Percentiles rank a stretch among this genome's conserved stretches.
phyloP scores from a whole-genome alignment of 2,113 vertebrate genomes.

The Thomomys bottae region DNA sequence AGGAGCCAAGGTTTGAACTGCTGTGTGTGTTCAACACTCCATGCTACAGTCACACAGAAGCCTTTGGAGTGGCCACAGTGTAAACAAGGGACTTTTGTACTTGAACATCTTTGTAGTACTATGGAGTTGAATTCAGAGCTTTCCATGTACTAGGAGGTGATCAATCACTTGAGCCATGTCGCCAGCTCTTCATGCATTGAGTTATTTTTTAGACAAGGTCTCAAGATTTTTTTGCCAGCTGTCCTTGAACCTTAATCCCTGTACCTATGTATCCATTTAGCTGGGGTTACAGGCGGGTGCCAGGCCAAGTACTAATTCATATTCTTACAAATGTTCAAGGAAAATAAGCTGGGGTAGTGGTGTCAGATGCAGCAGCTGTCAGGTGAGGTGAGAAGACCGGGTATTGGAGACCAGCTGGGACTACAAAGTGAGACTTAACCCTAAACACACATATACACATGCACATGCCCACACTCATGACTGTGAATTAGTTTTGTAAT shows the following conservation, averaged over 20 bases:
- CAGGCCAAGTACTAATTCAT: not conserved
- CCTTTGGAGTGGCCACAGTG: not conserved
- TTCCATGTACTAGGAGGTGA: not conserved
- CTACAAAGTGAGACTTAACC: too few relatives aligned
- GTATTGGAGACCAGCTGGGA: too few relatives aligned
- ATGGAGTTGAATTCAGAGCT: too few relatives aligned
- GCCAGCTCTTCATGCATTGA: too few relatives aligned
- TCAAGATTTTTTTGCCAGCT: not conserved
- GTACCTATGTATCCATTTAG: not conserved
- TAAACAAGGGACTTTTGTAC: not conserved
- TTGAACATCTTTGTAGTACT: not conserved
- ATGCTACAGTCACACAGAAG: fast-evolving
- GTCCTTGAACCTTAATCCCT: not conserved
- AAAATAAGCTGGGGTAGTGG: too few relatives aligned
- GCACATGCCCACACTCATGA: too few relatives aligned
- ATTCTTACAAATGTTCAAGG: not conserved
- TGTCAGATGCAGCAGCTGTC: too few relatives aligned
- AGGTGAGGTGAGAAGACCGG: too few relatives aligned
- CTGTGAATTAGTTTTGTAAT: not conserved
- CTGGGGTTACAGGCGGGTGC: too few relatives aligned
- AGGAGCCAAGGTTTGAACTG: not conserved
- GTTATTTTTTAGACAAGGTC: too few relatives aligned
- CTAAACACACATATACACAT: too few relatives aligned
- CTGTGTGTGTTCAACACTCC: not conserved
- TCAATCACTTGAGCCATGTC: too few relatives aligned